phyloP scores from a whole-genome alignment of 2,113 vertebrate genomes.

The Sceloporus undulatus region DNA sequence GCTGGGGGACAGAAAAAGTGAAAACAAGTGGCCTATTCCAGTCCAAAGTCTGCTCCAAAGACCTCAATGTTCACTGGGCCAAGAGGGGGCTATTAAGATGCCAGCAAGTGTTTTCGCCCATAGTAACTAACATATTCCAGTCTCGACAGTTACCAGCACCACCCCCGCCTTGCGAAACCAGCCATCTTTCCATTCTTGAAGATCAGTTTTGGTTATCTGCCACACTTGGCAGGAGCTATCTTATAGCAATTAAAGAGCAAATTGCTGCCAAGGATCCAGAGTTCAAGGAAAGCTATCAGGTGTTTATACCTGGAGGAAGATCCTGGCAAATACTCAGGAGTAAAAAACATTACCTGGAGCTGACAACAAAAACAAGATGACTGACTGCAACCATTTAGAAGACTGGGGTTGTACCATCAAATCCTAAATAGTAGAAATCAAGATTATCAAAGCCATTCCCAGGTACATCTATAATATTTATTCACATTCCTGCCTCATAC shows the following conservation, averaged over 20 bases:
- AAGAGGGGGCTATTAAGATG: not conserved
- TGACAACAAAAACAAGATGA: too few species aligned
- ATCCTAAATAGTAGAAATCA: not conserved
- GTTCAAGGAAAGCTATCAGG: conserved; percentile 10
- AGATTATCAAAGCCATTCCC: not conserved
- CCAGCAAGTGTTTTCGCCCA: too few species aligned
- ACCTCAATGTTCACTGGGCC: not conserved
- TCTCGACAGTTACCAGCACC: not conserved
- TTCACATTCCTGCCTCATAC: conserved; percentile 12
- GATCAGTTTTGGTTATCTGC: not conserved
- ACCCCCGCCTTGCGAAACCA: not conserved
- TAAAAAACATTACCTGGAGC: not conserved
- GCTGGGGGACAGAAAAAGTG: too few species aligned
- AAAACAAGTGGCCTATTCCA: not conserved
- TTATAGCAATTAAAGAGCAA: not conserved
- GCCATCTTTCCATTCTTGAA: not conserved
- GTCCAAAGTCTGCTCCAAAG: not conserved
- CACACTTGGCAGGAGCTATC: too few species aligned
- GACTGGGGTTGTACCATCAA: too few species aligned
- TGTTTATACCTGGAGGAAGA: conserved; percentile 1
- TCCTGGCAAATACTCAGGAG: not conserved
- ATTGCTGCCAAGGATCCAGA: not conserved
- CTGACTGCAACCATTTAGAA: not conserved
- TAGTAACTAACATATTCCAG: not conserved
- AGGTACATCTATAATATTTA: not conserved